Percentiles rank a stretch among this genome's conserved stretches.
Evolutionary conservation across 2,888 invertebrate genomes (phyloP).

Genomic region (Lithophane leautieri): DNA sequence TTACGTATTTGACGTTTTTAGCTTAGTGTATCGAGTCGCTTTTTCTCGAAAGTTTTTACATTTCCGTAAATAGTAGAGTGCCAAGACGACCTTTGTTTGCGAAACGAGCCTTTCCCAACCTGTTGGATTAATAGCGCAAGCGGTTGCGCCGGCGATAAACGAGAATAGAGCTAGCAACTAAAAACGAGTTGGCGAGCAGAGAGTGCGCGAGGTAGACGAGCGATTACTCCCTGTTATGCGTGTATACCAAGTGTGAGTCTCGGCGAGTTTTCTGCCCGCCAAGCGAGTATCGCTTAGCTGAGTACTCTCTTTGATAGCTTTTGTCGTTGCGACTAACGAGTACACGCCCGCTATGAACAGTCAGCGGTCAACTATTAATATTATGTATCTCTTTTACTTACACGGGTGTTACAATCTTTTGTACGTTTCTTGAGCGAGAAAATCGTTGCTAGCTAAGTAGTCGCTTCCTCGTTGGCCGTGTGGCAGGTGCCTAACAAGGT

Average conservation of each 20-base stretch:
- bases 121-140: no score
- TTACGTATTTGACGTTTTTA: no score
- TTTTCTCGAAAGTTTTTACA: no score
- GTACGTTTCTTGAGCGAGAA: neutral
- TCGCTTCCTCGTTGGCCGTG: neutral
- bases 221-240: neutral
- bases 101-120: no score
- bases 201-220: neutral
- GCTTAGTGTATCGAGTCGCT: no score
- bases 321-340: neutral
- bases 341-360: neutral
- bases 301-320: neutral
- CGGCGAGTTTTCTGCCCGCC: neutral
- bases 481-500: slow-evolving; percentile 1
- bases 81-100: no score
- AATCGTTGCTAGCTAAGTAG: neutral
- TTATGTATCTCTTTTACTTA: neutral
- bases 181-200: neutral
- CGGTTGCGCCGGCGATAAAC: neutral
- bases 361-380: neutral
- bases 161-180: neutral
- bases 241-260: neutral
- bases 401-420: no score
- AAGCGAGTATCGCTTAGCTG: neutral
- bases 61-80: no score